A percentile compares a stretch with the other conserved stretches of the same genome.
Evolutionary conservation across 2,888 invertebrate genomes (phyloP).

Genomic region (Orthosia cruda): DNA sequence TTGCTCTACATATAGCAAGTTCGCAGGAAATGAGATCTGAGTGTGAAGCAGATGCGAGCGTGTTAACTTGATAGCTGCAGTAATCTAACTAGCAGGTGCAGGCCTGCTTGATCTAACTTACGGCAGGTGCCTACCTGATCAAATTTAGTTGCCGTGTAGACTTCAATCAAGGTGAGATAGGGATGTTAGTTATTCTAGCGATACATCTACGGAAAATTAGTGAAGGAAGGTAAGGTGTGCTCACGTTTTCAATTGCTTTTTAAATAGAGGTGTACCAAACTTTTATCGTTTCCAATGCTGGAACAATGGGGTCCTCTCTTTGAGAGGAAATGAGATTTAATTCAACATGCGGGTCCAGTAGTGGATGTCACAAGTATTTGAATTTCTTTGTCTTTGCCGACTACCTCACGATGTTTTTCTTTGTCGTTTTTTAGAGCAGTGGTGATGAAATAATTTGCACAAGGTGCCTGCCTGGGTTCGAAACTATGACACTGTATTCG

Average conservation of each 20-base stretch:
- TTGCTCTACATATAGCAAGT: conserved; percentile 28
- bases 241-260: too few relatives aligned
- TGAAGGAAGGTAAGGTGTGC: too few relatives aligned
- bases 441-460: too few relatives aligned
- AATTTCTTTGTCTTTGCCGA: too few relatives aligned
- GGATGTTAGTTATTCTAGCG: not conserved
- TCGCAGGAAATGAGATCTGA: conserved; percentile 58
- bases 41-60: conserved; percentile 42
- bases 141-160: conserved; percentile 23
- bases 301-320: too few relatives aligned
- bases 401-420: too few relatives aligned
- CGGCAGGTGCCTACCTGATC: conserved; percentile 32
- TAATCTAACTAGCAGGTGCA: conserved; percentile 54
- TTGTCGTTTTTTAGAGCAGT: too few relatives aligned
- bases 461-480: too few relatives aligned
- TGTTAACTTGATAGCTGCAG: conserved; percentile 51
- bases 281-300: too few relatives aligned
- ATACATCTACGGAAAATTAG: not conserved
- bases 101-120: conserved; percentile 20
- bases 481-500: too few relatives aligned
- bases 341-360: not conserved
- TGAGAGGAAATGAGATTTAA: too few relatives aligned
- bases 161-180: conserved; percentile 17
- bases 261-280: too few relatives aligned
- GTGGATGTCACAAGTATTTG: not conserved